Conservation (phyloP, 2,797 vertebrate genomes). For the Hippopotamyrus pictus region DNA sequence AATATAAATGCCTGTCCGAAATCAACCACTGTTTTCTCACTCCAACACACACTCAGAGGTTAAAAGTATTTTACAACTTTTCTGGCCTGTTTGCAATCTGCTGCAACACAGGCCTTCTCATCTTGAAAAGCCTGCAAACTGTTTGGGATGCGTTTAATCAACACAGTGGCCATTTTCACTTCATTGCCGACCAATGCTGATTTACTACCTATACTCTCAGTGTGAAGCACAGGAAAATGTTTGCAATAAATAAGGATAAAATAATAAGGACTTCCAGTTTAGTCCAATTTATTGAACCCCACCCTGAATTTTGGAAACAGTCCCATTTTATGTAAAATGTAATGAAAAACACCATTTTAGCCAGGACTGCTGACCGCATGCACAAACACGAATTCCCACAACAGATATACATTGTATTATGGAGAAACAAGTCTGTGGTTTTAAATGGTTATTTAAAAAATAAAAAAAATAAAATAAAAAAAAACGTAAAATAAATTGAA, state of each 20-base stretch:
- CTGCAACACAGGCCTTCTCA: not conserved
- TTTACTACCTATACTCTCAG: not conserved
- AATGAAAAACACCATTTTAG: not conserved
- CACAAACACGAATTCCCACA: not conserved
- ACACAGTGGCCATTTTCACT: not conserved
- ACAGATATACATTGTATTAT: not conserved
- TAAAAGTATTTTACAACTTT: not conserved
- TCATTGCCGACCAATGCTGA: not conserved
- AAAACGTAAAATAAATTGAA: not conserved
- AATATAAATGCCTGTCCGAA: not conserved
- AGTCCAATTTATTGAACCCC: constrained; percentile 1
- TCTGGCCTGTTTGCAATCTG: not conserved
- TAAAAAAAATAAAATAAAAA: not conserved
- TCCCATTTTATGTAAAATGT: not conserved
- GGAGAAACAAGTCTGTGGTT: not conserved
- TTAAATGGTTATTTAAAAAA: not conserved
- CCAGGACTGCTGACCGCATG: not conserved
- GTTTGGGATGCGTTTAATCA: not conserved
- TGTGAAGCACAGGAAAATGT: not conserved
- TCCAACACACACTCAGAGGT: not conserved
- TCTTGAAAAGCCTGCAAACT: not conserved
- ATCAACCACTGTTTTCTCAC: not conserved
- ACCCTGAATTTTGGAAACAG: constrained; percentile 5
- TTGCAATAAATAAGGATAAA: not conserved
- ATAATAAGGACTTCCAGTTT: not conserved